These are phyloP conservation scores for Euclidia mi DNA, from an alignment of 2,888 invertebrate genomes.

Conservation along the genomic window DNA sequence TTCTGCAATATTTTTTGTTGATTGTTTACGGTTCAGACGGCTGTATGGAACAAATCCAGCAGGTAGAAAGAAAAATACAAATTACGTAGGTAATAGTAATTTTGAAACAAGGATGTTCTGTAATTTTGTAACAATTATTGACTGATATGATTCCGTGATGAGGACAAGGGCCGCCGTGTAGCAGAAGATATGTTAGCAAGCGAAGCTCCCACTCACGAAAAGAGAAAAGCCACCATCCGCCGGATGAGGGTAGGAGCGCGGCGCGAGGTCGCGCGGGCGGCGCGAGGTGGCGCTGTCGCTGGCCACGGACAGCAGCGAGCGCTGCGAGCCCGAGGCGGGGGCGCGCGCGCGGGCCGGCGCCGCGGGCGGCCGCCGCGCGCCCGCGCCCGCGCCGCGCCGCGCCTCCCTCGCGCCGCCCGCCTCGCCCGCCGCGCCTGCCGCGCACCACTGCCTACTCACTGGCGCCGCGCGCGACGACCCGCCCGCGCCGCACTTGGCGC, in stretches of 20 bases:
- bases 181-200: conserved; percentile 84
- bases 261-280: conserved; percentile 80
- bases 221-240: conserved; percentile 86
- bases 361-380: conserved; percentile 60
- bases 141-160: neutral
- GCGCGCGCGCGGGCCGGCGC: conserved; percentile 62
- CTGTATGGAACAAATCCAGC: too few species aligned
- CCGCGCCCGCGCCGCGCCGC: conserved; percentile 64
- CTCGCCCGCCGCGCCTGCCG: conserved; percentile 72
- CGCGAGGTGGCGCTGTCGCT: conserved; percentile 87
- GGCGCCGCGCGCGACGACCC: conserved; percentile 86
- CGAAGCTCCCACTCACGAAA: conserved; percentile 89
- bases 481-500: conserved; percentile 91
- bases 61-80: too few species aligned
- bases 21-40: neutral
- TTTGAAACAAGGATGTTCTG: too few species aligned
- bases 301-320: conserved; percentile 87
- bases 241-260: conserved; percentile 79
- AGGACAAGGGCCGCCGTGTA: conserved; percentile 59
- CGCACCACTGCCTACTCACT: conserved; percentile 88
- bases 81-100: too few species aligned
- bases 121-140: neutral
- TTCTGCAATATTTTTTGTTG: conserved; percentile 29
- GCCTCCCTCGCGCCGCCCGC: conserved; percentile 74
- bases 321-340: conserved; percentile 80